phyloP scores from a whole-genome alignment of 2,888 invertebrate species.

The Pantelozetes paolii region DNA sequence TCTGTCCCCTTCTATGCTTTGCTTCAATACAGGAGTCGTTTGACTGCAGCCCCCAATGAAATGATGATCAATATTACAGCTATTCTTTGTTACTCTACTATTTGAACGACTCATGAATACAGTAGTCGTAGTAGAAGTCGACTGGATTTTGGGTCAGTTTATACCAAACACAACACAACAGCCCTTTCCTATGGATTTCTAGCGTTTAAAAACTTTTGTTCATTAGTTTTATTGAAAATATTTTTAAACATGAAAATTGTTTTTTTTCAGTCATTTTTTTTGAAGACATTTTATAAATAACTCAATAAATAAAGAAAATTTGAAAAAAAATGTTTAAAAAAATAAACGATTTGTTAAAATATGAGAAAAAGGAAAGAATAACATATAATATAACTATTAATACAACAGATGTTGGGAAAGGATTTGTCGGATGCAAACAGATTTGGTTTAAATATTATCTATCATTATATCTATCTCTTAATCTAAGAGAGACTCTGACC shows the following conservation, averaged over 20 bases:
- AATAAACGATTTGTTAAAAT: constrained; percentile 8
- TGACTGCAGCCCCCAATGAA: constrained; percentile 25
- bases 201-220: constrained; percentile 17
- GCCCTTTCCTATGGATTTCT: background rate
- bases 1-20: constrained; percentile 12
- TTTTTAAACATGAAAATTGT: constrained; percentile 20
- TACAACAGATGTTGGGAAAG: constrained; percentile 31
- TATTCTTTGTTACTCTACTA: constrained; percentile 35
- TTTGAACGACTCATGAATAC: constrained; percentile 33
- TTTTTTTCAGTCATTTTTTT: background rate
- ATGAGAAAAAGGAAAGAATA: background rate
- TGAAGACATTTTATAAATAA: background rate
- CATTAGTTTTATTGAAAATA: background rate
- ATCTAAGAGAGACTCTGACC: constrained; percentile 20
- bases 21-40: constrained; percentile 11
- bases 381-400: background rate
- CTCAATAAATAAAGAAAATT: background rate
- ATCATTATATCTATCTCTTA: background rate
- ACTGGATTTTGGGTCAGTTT: constrained; percentile 34
- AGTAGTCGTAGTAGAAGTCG: constrained; percentile 21
- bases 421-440: constrained; percentile 20
- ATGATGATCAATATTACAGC: constrained; percentile 35
- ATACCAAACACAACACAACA: constrained; percentile 19
- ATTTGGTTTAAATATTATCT: constrained; percentile 28
- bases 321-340: constrained; percentile 17